Percentiles rank a stretch among this genome's conserved stretches.
phyloP scores from a whole-genome alignment of 2,113 vertebrate species.

The Tursiops truncatus region DNA sequence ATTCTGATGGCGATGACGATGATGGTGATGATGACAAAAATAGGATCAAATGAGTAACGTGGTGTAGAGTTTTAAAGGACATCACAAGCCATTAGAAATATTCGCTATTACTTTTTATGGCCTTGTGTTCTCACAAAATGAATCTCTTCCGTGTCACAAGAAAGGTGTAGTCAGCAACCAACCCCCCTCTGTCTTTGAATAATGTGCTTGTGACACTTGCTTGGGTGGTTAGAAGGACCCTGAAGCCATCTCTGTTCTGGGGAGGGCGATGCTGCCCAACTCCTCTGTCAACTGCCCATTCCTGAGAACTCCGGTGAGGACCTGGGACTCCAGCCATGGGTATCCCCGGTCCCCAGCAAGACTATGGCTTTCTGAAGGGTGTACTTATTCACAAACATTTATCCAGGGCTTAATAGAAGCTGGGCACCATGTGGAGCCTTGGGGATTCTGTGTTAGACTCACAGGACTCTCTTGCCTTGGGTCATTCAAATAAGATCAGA shows the following conservation, averaged over 20 bases:
- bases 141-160: not conserved
- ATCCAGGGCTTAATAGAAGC: not conserved
- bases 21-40: not conserved
- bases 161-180: not conserved
- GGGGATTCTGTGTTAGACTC: not conserved
- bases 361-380: not conserved
- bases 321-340: not conserved
- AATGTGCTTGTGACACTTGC: not conserved
- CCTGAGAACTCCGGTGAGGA: not conserved
- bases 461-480: not conserved
- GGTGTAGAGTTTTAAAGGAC: not conserved
- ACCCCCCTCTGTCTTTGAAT: not conserved
- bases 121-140: not conserved
- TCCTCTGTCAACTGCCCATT: not conserved
- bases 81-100: not conserved
- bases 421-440: not conserved
- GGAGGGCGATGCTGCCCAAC: too few relatives aligned
- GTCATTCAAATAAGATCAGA: not conserved
- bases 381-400: not conserved
- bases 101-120: not conserved
- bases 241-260: not conserved
- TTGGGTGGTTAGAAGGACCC: not conserved
- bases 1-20: rapidly evolving
- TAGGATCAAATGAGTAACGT: not conserved
- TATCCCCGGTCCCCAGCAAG: not conserved